Conservation (phyloP, 2,113 vertebrate species). For the Dicerorhinus sumatrensis region DNA sequence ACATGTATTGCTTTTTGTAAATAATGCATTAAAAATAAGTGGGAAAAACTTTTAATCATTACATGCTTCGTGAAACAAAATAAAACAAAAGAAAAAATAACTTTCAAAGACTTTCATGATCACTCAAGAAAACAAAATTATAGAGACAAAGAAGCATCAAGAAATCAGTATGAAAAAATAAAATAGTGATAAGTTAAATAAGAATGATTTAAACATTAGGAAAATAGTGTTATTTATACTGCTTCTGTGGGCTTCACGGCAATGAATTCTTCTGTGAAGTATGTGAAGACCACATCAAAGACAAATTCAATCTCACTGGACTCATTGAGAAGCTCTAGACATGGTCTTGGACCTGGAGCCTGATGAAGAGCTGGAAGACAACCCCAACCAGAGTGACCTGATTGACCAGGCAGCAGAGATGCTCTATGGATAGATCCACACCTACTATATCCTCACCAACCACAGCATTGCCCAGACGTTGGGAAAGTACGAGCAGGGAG, state of each 20-base stretch:
- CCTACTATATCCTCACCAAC: slow-evolving; percentile 94
- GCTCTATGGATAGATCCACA: slow-evolving; percentile 95
- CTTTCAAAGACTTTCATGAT: background rate
- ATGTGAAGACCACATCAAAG: slow-evolving; percentile 95
- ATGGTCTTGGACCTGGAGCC: slow-evolving; percentile 95
- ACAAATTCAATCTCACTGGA: slow-evolving; percentile 94
- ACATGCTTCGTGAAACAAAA: background rate
- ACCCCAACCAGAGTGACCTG: slow-evolving; percentile 95
- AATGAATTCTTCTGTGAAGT: slow-evolving; percentile 70
- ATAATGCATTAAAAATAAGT: background rate
- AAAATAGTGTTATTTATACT: background rate
- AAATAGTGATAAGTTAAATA: background rate
- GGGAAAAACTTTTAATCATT: background rate
- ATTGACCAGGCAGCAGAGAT: slow-evolving; percentile 95
- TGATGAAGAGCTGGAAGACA: slow-evolving; percentile 94
- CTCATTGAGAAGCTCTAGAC: slow-evolving; percentile 93
- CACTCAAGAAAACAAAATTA: background rate
- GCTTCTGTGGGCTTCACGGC: background rate
- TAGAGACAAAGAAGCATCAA: background rate
- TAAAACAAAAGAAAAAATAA: background rate
- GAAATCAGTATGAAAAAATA: background rate
- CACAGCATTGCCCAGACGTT: slow-evolving; percentile 94
- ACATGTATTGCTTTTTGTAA: background rate
- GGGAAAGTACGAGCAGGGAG: slow-evolving; percentile 95
- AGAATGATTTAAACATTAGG: background rate